Percentiles rank a stretch among this genome's conserved stretches.
Conservation (phyloP, 1,140 invertebrate genomes). For the Lepidurus apus region DNA sequence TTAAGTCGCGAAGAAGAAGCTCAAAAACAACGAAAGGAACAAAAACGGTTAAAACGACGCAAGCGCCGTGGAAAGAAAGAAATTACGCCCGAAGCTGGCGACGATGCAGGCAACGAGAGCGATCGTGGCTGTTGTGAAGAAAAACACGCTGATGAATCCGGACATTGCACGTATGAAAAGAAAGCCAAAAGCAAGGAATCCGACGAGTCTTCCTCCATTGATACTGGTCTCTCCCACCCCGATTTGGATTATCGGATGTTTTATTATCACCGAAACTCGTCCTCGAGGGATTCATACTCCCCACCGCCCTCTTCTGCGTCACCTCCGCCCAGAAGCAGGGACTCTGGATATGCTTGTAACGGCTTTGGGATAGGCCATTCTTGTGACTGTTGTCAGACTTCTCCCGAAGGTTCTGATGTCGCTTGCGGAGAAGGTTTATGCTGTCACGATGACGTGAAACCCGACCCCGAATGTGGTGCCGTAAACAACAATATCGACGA, state of each 20-base stretch:
- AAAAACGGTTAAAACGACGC: conserved; percentile 75
- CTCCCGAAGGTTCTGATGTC: conserved; percentile 75
- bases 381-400: conserved; percentile 64
- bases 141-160: background rate
- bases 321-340: conserved; percentile 44
- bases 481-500: conserved; percentile 12
- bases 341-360: conserved; percentile 74
- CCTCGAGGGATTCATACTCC: conserved; percentile 44
- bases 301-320: conserved; percentile 54
- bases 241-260: background rate
- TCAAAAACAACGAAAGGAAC: conserved; percentile 74
- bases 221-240: conserved; percentile 12
- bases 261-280: background rate
- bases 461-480: background rate
- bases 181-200: conserved; percentile 20
- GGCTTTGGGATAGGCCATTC: conserved; percentile 44
- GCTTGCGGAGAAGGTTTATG: conserved; percentile 77
- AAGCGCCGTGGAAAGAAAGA: conserved; percentile 64
- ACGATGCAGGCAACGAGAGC: conserved; percentile 35
- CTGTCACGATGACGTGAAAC: conserved; percentile 52
- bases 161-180: background rate
- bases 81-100: conserved; percentile 42
- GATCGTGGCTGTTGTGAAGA: background rate
- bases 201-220: conserved; percentile 4
- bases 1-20: conserved; percentile 73